These are phyloP conservation scores for Acropternis orthonyx DNA, from an alignment of 2,797 vertebrate species.

Conservation along the genomic window DNA sequence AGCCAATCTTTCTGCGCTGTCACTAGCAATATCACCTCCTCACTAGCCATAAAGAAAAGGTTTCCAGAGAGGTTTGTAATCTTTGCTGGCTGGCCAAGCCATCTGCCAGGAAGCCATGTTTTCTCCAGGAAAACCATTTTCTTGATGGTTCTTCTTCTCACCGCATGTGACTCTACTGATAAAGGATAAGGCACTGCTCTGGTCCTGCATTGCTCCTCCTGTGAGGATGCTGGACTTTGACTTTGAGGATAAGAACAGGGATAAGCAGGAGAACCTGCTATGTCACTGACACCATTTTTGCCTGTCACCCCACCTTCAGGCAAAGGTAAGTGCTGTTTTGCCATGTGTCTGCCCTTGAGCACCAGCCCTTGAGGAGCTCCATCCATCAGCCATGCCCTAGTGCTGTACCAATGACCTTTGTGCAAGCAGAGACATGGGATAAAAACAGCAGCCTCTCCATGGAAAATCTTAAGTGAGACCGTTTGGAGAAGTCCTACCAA, in stretches of 20 bases:
- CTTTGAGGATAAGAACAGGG: not conserved
- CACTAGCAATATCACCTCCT: slow-evolving; percentile 61
- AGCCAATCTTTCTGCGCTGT: slow-evolving; percentile 53
- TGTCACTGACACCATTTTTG: not conserved
- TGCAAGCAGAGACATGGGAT: not conserved
- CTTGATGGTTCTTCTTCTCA: not conserved
- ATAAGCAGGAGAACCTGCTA: not conserved
- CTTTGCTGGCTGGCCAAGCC: not conserved
- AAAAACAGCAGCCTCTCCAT: not conserved
- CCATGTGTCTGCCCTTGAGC: not conserved
- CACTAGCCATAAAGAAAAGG: slow-evolving; percentile 45
- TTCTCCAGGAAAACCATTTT: not conserved
- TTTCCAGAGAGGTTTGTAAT: slow-evolving; percentile 20
- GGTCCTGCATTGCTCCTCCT: not conserved
- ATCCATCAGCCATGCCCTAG: not conserved
- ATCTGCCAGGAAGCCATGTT: not conserved
- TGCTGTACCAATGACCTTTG: fast-evolving
- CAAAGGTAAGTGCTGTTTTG: not conserved
- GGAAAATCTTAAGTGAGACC: not conserved
- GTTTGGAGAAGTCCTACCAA: not conserved
- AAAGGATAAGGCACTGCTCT: not conserved
- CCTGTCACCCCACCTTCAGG: not conserved
- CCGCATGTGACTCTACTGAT: not conserved
- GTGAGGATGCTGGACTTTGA: not conserved
- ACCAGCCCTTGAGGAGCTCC: not conserved